A percentile compares a stretch with the other conserved stretches of the same genome.
These are phyloP conservation scores for Gymnorhina tibicen DNA, from an alignment of 2,113 vertebrate genomes.

Conservation along the genomic window DNA sequence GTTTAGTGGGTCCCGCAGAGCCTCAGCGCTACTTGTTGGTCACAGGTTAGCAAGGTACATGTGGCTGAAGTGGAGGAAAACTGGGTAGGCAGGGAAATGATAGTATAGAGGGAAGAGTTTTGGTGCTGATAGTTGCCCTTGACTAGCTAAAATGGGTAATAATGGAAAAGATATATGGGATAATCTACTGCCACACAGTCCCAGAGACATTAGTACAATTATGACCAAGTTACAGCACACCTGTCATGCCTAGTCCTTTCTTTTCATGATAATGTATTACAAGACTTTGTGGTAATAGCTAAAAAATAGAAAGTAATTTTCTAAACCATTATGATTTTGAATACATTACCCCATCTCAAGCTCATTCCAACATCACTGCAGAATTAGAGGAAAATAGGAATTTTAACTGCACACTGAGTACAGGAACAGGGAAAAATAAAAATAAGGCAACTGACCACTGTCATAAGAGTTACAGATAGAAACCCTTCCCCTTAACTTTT, in stretches of 20 bases:
- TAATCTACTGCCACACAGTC: not conserved
- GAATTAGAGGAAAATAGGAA: slow-evolving; percentile 17
- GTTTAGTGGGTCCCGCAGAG: not conserved
- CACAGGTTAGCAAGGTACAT: not conserved
- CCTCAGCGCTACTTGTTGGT: not conserved
- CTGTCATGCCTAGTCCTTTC: not conserved
- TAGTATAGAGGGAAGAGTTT: not conserved
- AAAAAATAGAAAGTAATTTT: slow-evolving; percentile 41
- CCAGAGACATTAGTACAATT: not conserved
- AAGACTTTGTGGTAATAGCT: slow-evolving; percentile 24
- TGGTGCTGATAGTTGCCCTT: not conserved
- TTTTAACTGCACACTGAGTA: not conserved
- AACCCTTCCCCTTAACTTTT: not conserved
- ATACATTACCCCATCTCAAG: slow-evolving; percentile 21
- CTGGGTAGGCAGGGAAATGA: not conserved
- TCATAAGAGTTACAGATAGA: not conserved
- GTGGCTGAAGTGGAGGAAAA: not conserved
- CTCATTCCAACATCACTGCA: not conserved
- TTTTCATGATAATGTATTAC: slow-evolving; percentile 21
- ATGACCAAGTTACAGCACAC: not conserved
- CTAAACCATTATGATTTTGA: slow-evolving; percentile 37
- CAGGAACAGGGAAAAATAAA: not conserved
- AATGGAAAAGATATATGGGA: not conserved
- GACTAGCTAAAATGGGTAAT: not conserved
- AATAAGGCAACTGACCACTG: not conserved